Evolutionary conservation across 2,797 vertebrate genomes (phyloP).

Genomic region (Pantherophis alleghaniensis): DNA sequence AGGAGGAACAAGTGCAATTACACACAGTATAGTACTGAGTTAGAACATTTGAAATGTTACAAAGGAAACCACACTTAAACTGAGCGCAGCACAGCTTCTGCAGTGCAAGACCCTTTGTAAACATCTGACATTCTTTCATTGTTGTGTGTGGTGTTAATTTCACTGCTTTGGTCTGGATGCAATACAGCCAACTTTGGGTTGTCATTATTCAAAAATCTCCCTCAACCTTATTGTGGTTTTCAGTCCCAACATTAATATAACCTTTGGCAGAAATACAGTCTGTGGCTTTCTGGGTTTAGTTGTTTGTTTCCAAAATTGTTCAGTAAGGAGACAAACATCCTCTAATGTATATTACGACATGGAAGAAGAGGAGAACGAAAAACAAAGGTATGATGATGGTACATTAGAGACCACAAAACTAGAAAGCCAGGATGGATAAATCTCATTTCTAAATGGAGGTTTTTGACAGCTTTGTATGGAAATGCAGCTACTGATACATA

Average conservation of each 20-base stretch:
- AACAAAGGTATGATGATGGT: not conserved
- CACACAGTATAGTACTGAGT: not conserved
- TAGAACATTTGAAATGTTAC: not conserved
- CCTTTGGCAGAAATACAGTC: not conserved
- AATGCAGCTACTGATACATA: conserved; percentile 2
- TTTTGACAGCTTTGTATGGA: not conserved
- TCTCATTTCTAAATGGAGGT: not conserved
- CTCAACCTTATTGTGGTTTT: conserved; percentile 12
- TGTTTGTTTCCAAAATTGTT: conserved; percentile 18
- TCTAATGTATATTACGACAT: not conserved
- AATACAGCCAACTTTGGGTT: accelerated
- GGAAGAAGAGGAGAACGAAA: not conserved
- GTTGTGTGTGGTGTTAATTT: not conserved
- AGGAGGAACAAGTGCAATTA: not conserved
- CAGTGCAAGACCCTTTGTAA: not conserved
- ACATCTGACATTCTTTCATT: not conserved
- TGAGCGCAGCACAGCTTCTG: not conserved
- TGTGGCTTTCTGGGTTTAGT: conserved; percentile 10
- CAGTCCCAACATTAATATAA: not conserved
- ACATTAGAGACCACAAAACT: not conserved
- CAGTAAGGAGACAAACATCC: not conserved
- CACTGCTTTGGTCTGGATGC: accelerated
- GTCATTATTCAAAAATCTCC: conserved; percentile 7
- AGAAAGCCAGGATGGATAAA: not conserved
- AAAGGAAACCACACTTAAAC: not conserved